These are phyloP conservation scores for Seriola dumerili DNA, from an alignment of 2,113 vertebrate genomes.

Conservation along the genomic window DNA sequence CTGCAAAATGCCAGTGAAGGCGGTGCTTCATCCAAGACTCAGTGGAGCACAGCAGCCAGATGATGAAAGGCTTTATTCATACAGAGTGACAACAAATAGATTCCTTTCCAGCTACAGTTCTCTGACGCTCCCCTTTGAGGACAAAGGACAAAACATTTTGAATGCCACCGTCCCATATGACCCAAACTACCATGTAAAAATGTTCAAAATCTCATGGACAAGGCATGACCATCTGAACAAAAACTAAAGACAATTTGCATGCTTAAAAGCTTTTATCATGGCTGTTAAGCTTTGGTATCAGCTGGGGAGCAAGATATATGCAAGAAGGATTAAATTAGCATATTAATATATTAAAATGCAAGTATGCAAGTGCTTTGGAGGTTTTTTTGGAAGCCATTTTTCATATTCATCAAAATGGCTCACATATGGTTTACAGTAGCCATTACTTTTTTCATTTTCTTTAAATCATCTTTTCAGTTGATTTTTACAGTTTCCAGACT, in stretches of 20 bases:
- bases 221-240: slow-evolving; percentile 67
- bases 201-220: slow-evolving; percentile 66
- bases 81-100: slow-evolving; percentile 81
- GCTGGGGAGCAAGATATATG: slow-evolving; percentile 35
- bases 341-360: slow-evolving; percentile 44
- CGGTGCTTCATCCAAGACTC: slow-evolving; percentile 65
- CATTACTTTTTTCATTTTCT: neutral
- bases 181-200: slow-evolving; percentile 64
- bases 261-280: slow-evolving; percentile 46
- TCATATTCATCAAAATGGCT: slow-evolving; percentile 7
- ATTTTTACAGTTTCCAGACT: neutral
- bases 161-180: slow-evolving; percentile 61
- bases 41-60: slow-evolving; percentile 71
- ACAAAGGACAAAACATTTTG: slow-evolving; percentile 77
- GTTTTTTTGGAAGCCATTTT: slow-evolving; percentile 10
- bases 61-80: slow-evolving; percentile 84
- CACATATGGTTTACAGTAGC: neutral
- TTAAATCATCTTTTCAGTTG: slow-evolving; percentile 18
- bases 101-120: slow-evolving; percentile 72
- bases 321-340: slow-evolving; percentile 46
- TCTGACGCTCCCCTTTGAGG: slow-evolving; percentile 69
- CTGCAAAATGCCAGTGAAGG: slow-evolving; percentile 67
- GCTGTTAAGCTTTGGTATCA: slow-evolving; percentile 42
- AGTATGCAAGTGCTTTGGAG: slow-evolving; percentile 37
- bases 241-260: slow-evolving; percentile 42